These are phyloP conservation scores for Trachelipus rathkii DNA, from an alignment of 1,140 invertebrate genomes.

Conservation along the genomic window DNA sequence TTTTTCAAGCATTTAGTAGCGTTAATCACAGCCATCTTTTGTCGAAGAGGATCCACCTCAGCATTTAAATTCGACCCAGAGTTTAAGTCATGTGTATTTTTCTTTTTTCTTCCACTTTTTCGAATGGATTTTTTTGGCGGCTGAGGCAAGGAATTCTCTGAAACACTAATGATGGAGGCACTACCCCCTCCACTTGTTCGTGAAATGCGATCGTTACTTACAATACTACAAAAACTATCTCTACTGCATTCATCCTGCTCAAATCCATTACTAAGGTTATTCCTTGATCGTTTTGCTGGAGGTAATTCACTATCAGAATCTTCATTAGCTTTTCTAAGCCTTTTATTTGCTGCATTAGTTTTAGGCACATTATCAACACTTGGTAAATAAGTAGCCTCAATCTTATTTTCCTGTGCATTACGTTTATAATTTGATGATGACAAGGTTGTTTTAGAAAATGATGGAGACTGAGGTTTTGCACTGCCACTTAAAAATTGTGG, in stretches of 20 bases:
- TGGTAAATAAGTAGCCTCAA: conserved; percentile 36
- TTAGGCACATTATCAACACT: conserved; percentile 53
- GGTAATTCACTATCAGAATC: conserved; percentile 43
- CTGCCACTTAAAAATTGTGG: conserved; percentile 29
- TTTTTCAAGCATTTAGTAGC: conserved; percentile 47
- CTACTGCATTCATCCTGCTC: conserved; percentile 45
- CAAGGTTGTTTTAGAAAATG: conserved; percentile 28
- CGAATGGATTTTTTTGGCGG: conserved; percentile 25
- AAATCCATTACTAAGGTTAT: conserved; percentile 43
- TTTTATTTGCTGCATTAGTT: conserved; percentile 61
- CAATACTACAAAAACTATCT: conserved; percentile 46
- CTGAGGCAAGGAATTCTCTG: not conserved
- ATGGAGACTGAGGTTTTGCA: conserved; percentile 26
- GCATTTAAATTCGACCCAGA: conserved; percentile 2
- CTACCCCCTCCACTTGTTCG: conserved; percentile 33
- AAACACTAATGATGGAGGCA: conserved; percentile 19
- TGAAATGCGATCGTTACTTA: conserved; percentile 37
- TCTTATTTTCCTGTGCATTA: conserved; percentile 31
- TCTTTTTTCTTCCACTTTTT: conserved; percentile 29
- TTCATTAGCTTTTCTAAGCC: conserved; percentile 57
- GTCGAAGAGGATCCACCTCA: conserved; percentile 26
- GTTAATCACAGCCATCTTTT: conserved; percentile 34
- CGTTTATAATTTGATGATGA: conserved; percentile 18
- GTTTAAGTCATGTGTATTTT: conserved; percentile 11
- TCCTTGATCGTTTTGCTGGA: conserved; percentile 41